A percentile compares a stretch with the other conserved stretches of the same genome.
Conservation (phyloP, 2,888 invertebrate species). For the Exephanes ischioxanthus region DNA sequence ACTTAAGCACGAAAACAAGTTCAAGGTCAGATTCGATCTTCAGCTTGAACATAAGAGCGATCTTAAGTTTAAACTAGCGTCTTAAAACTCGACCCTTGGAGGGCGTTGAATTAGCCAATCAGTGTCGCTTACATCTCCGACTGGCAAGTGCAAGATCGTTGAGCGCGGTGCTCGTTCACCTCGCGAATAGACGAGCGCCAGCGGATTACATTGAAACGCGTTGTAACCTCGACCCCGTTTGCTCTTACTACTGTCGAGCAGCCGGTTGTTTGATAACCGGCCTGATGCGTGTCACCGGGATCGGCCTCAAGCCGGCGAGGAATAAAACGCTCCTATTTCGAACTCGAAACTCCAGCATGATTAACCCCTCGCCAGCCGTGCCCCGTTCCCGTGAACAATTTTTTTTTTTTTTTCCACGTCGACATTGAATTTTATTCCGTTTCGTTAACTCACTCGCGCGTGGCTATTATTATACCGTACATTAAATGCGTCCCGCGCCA, state of each 20-base stretch:
- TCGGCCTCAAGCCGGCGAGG: background rate
- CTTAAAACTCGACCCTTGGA: too few species aligned
- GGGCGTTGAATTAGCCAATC: background rate
- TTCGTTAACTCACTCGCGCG: background rate
- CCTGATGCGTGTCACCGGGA: background rate
- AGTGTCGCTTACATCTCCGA: background rate
- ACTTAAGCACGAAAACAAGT: too few species aligned
- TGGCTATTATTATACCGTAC: background rate
- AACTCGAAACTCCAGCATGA: background rate
- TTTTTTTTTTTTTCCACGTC: too few species aligned
- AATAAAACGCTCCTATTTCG: background rate
- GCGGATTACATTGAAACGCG: conserved; percentile 46
- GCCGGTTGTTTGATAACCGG: conserved; percentile 16
- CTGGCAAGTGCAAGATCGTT: conserved; percentile 1
- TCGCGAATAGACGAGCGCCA: conserved; percentile 45
- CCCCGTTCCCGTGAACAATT: background rate
- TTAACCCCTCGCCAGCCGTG: background rate
- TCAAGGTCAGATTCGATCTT: too few species aligned
- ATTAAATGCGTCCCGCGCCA: background rate
- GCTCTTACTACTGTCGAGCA: conserved; percentile 10
- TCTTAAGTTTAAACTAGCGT: too few species aligned
- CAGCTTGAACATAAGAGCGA: too few species aligned
- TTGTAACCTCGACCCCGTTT: conserved; percentile 63
- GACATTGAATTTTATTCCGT: background rate
- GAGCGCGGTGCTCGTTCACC: conserved; percentile 49